phyloP scores from a whole-genome alignment of 92 coral and sea anemone species.

The Zoanthus sociatus region DNA sequence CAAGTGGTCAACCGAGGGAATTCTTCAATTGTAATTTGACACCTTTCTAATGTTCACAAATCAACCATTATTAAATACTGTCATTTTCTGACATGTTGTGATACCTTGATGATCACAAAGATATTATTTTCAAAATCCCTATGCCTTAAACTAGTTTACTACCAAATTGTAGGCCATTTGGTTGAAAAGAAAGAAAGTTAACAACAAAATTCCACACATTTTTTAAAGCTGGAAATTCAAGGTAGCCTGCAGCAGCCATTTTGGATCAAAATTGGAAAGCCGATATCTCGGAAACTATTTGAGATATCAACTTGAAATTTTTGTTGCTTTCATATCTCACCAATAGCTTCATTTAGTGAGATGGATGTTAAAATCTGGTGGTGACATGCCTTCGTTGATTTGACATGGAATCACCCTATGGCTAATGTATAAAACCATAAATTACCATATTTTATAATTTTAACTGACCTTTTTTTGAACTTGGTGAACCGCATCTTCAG shows the following conservation, averaged over 20 bases:
- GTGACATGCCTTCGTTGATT: too few relatives aligned
- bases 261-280: conserved; percentile 39
- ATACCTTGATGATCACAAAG: conserved; percentile 20
- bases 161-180: conserved; percentile 23
- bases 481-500: too few relatives aligned
- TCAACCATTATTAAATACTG: too few relatives aligned
- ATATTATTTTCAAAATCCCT: conserved; percentile 26
- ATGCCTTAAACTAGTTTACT: conserved; percentile 38
- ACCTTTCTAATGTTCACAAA: too few relatives aligned
- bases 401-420: too few relatives aligned
- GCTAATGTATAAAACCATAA: too few relatives aligned
- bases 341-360: conserved; percentile 11
- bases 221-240: conserved; percentile 21
- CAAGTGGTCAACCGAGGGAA: conserved; percentile 1
- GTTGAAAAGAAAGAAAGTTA: conserved; percentile 9
- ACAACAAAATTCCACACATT: conserved; percentile 13
- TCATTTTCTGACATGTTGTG: not conserved
- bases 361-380: too few relatives aligned
- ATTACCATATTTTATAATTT: too few relatives aligned
- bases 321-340: conserved; percentile 20
- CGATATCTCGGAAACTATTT: conserved; percentile 29
- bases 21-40: conserved; percentile 35
- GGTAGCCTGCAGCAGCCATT: conserved; percentile 16
- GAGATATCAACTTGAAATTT: conserved; percentile 31
- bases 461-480: too few relatives aligned